Evolutionary conservation across 2,113 vertebrate genomes (phyloP), one percentile per base, ranked within the genome.

Genomic region (Thinocorus orbignyianus): DNA sequence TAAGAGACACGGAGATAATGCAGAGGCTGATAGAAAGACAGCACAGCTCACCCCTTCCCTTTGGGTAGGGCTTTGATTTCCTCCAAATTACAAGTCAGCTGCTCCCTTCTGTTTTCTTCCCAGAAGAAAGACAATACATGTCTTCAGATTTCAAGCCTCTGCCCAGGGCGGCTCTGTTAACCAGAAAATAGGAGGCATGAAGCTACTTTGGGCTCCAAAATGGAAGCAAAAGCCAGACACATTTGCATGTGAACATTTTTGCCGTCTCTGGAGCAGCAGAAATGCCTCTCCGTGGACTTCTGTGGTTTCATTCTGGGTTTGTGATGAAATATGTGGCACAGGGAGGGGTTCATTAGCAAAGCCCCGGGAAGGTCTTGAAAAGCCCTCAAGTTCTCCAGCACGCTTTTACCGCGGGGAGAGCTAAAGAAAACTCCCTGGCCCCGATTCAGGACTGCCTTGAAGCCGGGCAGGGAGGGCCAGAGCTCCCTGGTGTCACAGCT

Each of bases 311-410:
- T 31, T 71, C 78, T 4, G 35, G 66, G 42, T 80, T 66, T 62
- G 72, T 93, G 95, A 95, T 65, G 96, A 96, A 96, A 96, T 64
- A 22, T 28, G 64, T 92, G 94, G 87, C 91, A 70, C 3, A 2
- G 69, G 86, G 91, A 91, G 89, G 62, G 86, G 93, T 8, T 91
- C 70, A 46, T 86, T 58, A 92, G 64, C 81, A 83, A 62, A 93
- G 58, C 65, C 55, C 58, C 15, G 0, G 17, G 74, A 91, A 92
- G 88, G 87, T 46, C 84, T 81, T 41, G 52, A 18, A 17, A 66
- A 94, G 80, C 91, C 92, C 92, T 76, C 71, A 3, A 76, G 71
- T 81, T 78, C 88, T 78, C 64, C 77, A 48, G 80, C 18, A 0
- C 2, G 26, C 28, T 83, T 33, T 68, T 42, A 65, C 81, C 16